Evolutionary conservation across 1,140 invertebrate species (phyloP).

Genomic region (Listronotus bonariensis): DNA sequence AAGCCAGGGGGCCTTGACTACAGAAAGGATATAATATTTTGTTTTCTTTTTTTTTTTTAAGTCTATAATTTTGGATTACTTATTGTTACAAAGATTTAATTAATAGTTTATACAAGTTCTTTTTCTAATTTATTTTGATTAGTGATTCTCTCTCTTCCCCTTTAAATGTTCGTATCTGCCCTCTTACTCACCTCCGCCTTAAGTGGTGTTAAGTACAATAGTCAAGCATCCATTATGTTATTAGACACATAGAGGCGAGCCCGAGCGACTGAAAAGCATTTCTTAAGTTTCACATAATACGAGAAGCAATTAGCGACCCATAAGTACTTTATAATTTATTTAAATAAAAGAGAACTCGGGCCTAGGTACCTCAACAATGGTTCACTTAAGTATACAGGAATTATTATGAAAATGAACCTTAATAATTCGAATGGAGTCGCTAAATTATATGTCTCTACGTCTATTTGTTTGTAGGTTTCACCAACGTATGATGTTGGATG

Average conservation of each 20-base stretch:
- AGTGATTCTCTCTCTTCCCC: no score
- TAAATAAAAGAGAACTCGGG: background rate
- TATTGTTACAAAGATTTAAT: no score
- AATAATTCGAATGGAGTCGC: background rate
- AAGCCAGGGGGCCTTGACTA: no score
- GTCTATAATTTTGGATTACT: no score
- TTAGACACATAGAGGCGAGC: background rate
- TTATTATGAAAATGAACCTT: no score
- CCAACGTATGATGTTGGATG: background rate
- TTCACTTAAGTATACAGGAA: constrained; percentile 1
- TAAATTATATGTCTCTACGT: background rate
- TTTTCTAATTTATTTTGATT: no score
- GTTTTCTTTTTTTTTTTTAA: no score
- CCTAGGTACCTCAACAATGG: constrained; percentile 5
- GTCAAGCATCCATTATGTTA: background rate
- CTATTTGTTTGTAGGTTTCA: background rate
- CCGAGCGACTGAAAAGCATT: background rate
- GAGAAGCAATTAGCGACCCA: constrained; percentile 4
- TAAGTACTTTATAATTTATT: constrained; percentile 11
- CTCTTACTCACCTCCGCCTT: no score
- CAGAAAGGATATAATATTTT: no score
- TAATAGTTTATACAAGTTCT: no score
- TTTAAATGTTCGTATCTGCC: no score
- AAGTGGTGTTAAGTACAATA: no score
- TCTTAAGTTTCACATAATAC: background rate